phyloP scores from a whole-genome alignment of 2,888 invertebrate genomes.

The Athalia circularis region DNA sequence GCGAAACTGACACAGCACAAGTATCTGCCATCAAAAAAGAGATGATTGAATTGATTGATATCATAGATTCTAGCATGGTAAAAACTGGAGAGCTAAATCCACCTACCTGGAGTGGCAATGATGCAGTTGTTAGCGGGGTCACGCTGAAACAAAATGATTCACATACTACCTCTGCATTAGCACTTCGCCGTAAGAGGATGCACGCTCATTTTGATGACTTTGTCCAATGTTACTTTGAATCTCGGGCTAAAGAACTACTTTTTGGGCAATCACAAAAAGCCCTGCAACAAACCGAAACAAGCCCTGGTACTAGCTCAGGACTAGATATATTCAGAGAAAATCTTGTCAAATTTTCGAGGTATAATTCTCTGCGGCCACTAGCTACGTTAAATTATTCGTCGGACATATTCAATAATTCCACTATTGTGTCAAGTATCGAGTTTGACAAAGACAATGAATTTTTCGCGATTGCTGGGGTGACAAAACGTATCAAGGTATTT shows the following conservation, averaged over 20 bases:
- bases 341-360: constrained; percentile 89
- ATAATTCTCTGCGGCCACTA: constrained; percentile 85
- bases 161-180: constrained; percentile 75
- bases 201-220: constrained; percentile 93
- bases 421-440: constrained; percentile 93
- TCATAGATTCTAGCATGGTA: constrained; percentile 75
- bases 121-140: constrained; percentile 57
- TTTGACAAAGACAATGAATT: constrained; percentile 97
- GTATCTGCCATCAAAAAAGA: constrained; percentile 77
- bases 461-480: constrained; percentile 97
- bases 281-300: constrained; percentile 59
- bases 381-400: constrained; percentile 93
- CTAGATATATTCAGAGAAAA: constrained; percentile 89
- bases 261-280: constrained; percentile 74
- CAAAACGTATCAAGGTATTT: constrained; percentile 94
- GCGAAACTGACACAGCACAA: constrained; percentile 74
- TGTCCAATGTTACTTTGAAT: constrained; percentile 89
- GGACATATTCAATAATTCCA: constrained; percentile 91
- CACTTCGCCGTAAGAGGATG: constrained; percentile 84
- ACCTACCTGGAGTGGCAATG: constrained; percentile 48
- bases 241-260: constrained; percentile 84
- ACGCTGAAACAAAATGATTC: constrained; percentile 61
- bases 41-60: constrained; percentile 77
- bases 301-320: constrained; percentile 74
- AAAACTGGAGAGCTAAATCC: constrained; percentile 61